These are phyloP conservation scores for Olivierus martensii DNA, from an alignment of 1,140 invertebrate species.

Conservation along the genomic window DNA sequence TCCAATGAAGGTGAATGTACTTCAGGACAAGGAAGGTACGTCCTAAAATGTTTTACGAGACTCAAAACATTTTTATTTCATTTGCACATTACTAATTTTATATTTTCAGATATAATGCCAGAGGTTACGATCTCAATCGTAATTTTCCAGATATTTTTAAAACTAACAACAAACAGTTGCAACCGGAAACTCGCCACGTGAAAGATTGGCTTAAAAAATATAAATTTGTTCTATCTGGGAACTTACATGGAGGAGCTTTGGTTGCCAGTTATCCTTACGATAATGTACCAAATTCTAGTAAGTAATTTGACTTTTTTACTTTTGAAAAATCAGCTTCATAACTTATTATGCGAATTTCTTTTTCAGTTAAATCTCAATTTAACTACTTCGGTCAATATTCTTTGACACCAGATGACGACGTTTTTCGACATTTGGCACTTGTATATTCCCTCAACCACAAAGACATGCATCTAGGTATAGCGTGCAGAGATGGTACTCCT, in stretches of 20 bases:
- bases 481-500: conserved; percentile 35
- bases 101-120: conserved; percentile 25
- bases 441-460: conserved; percentile 29
- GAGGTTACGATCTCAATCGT: conserved; percentile 32
- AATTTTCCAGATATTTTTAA: conserved; percentile 35
- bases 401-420: conserved; percentile 24
- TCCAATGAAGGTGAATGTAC: conserved; percentile 32
- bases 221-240: conserved; percentile 39
- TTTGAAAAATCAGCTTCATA: not conserved
- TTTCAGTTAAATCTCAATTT: conserved; percentile 7
- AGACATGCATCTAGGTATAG: conserved; percentile 27
- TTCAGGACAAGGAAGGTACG: conserved; percentile 29
- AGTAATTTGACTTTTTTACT: not conserved
- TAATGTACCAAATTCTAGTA: conserved; percentile 18
- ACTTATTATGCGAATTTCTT: not conserved
- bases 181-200: conserved; percentile 34
- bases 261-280: conserved; percentile 41
- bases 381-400: conserved; percentile 10
- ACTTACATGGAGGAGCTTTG: conserved; percentile 41
- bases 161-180: conserved; percentile 11
- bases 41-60: too few species aligned
- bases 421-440: conserved; percentile 25
- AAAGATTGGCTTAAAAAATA: conserved; percentile 30
- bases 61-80: too few species aligned
- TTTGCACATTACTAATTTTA: too few species aligned